Evolutionary conservation across 1,140 invertebrate genomes (phyloP), one percentile per base, ranked within the genome.

Genomic region (Leptinotarsa lineolata): DNA sequence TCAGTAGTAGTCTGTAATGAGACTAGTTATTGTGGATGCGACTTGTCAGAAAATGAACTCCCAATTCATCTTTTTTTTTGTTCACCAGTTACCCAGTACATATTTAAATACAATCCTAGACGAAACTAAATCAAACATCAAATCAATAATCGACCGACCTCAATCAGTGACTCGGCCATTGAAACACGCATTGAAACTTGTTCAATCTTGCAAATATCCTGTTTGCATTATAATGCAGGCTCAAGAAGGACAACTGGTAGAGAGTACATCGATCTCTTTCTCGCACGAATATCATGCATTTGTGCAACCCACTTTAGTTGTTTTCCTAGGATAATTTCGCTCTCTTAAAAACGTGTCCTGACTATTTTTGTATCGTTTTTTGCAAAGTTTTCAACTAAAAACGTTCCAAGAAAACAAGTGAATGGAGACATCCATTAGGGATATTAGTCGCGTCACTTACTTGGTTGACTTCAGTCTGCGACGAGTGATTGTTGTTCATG

Each of bases 381-480:
- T 60, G 11, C n/a, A 11, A 39, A 21, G 16, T 65, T 65, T 65
- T 65, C 24, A 65, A 16, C 16, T 21, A 21, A 65, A n/a, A 65
- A 20, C 8, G 5, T 3, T 65, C 8, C 18, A 15, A 39, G n/a
- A 39, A 39, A 39, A 39, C 30, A 39, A 39, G 30, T 6, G 30
- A 39, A 39, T 39, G 11, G 30, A 11, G 30, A 39, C 8, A 11
- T 39, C 8, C 30, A 11, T 54, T 54, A n/a, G 16, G 30, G 8
- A 54, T 54, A 54, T n/a, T 54, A 54, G 12, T 15, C 59, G 83
- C 81, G 82, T 15, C 59, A 84, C 81, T 83, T 78, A 83, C 81
- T 80, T 82, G 80, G 64, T 79, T 81, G 44, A 83, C 82, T 75
- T 84, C 83, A n/a, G 74, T 81, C 46, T 82, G 72, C n/a, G 80